These are phyloP conservation scores for Ceyx melanurus DNA, from an alignment of 2,113 vertebrate species.

Conservation along the genomic window DNA sequence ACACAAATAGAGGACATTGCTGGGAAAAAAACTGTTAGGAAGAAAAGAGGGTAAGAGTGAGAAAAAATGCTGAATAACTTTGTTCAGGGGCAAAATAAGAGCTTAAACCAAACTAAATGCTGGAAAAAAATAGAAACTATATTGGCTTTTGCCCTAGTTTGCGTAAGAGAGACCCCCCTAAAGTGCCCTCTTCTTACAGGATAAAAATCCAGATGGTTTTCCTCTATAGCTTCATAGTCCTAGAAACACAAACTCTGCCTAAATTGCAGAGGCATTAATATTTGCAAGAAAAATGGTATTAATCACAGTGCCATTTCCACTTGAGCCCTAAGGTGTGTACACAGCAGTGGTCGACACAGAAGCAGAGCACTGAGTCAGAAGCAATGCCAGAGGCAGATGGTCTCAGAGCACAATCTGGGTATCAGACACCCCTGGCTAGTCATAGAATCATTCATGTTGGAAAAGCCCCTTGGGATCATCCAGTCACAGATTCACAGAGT, in stretches of 20 bases:
- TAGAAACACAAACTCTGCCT: not conserved
- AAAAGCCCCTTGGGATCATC: too few relatives aligned
- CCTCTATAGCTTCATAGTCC: not conserved
- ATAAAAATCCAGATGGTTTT: not conserved
- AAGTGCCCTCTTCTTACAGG: not conserved
- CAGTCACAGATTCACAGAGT: too few relatives aligned
- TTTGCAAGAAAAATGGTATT: slow-evolving; percentile 42
- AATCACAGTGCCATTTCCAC: slow-evolving; percentile 40
- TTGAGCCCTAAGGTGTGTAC: slow-evolving; percentile 44
- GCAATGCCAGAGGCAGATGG: fast-evolving
- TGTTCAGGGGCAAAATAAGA: not conserved
- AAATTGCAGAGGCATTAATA: slow-evolving; percentile 2
- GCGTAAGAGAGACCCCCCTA: not conserved
- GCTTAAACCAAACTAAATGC: not conserved
- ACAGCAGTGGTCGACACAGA: slow-evolving; percentile 32
- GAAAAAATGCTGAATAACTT: not conserved
- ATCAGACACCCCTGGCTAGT: not conserved
- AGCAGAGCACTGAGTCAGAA: not conserved
- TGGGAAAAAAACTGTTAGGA: not conserved
- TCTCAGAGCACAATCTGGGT: not conserved
- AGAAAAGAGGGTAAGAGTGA: not conserved
- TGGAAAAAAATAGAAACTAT: not conserved
- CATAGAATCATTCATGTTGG: too few relatives aligned
- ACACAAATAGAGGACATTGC: not conserved
- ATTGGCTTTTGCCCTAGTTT: not conserved